These are phyloP conservation scores for Monoplex corrugatus DNA, from an alignment of 2,888 invertebrate genomes.

Conservation along the genomic window DNA sequence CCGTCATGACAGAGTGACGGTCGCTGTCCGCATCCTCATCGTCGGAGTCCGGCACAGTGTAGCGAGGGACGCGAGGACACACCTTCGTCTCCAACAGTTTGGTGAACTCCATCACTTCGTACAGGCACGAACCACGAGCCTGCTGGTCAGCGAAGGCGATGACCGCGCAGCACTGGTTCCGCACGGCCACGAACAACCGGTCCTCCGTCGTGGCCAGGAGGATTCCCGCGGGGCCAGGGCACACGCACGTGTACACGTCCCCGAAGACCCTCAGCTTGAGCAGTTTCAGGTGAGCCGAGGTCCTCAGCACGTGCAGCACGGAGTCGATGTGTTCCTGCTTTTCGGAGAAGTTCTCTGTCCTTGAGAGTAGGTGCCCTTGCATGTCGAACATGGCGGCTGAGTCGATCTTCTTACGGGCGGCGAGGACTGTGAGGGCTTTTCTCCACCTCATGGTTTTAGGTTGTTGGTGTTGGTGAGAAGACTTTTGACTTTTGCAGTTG, in stretches of 20 bases:
- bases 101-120: slow-evolving; percentile 46
- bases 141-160: slow-evolving; percentile 42
- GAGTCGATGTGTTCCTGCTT: slow-evolving; percentile 39
- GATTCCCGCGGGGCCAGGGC: slow-evolving; percentile 21
- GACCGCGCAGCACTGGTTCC: neutral
- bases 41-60: too few species aligned
- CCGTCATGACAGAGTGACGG: too few species aligned
- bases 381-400: slow-evolving; percentile 48
- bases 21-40: too few species aligned
- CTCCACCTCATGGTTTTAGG: slow-evolving; percentile 19
- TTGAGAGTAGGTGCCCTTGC: slow-evolving; percentile 35
- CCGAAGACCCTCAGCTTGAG: slow-evolving; percentile 43
- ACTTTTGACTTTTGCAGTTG: too few species aligned
- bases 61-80: neutral
- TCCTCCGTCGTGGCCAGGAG: slow-evolving; percentile 14
- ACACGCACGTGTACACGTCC: slow-evolving; percentile 46
- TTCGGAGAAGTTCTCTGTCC: slow-evolving; percentile 47
- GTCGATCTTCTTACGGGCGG: slow-evolving; percentile 42
- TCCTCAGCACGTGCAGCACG: slow-evolving; percentile 9
- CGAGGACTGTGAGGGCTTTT: slow-evolving; percentile 36
- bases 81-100: slow-evolving; percentile 37
- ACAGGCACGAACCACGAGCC: slow-evolving; percentile 35
- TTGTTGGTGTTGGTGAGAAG: neutral
- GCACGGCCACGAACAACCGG: slow-evolving; percentile 33
- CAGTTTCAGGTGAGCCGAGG: slow-evolving; percentile 12